Evolutionary conservation across 2,113 vertebrate genomes (phyloP).

Genomic region (Irena cyanogastra): DNA sequence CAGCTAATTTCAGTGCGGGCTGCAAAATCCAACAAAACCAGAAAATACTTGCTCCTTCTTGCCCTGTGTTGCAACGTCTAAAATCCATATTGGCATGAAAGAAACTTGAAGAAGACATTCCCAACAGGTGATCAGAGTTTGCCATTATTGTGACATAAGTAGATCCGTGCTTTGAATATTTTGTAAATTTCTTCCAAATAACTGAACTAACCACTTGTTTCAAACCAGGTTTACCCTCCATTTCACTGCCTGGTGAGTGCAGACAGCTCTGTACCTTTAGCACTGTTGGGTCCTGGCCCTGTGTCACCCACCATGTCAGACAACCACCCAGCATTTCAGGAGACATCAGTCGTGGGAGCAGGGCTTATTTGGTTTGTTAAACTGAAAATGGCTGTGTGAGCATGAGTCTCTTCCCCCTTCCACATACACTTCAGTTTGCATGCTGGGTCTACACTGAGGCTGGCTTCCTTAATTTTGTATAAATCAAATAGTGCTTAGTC

Average conservation of each 20-base stretch:
- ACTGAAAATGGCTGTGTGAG: background rate
- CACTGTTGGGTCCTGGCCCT: background rate
- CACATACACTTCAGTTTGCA: background rate
- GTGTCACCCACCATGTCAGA: accelerated
- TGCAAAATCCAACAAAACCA: background rate
- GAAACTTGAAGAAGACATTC: background rate
- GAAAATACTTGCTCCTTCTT: background rate
- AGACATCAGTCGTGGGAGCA: background rate
- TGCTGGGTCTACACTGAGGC: background rate
- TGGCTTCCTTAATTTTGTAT: background rate
- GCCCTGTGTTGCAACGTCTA: background rate
- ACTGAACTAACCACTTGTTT: accelerated
- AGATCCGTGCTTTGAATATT: background rate
- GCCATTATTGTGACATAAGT: accelerated
- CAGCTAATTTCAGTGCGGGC: background rate
- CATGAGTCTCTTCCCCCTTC: background rate
- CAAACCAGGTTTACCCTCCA: background rate
- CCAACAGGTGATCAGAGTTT: accelerated
- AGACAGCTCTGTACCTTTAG: background rate
- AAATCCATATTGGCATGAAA: background rate
- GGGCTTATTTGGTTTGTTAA: background rate
- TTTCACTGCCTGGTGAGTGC: background rate
- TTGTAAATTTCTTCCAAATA: background rate
- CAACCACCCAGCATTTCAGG: background rate
- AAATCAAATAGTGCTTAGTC: background rate